Conservation (phyloP, 2,888 invertebrate genomes). For the Diarsia dahlii region DNA sequence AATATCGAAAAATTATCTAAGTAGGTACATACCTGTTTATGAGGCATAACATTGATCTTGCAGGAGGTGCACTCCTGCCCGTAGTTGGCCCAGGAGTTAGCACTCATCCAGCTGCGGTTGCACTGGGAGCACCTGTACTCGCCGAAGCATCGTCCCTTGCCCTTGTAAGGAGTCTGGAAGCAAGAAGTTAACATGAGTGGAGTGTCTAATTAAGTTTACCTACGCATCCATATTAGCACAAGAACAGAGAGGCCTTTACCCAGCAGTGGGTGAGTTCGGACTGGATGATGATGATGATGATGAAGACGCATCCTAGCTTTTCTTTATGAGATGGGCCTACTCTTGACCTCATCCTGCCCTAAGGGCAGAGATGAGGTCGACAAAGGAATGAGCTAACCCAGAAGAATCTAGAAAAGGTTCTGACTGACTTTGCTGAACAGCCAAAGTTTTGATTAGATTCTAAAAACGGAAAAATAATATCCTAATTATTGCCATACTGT, state of each 20-base stretch:
- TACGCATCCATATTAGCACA: no score
- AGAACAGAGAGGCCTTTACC: no score
- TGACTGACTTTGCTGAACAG: not conserved
- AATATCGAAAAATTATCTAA: not conserved
- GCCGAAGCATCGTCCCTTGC: constrained; percentile 96
- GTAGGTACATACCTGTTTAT: constrained; percentile 93
- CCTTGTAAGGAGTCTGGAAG: constrained; percentile 76
- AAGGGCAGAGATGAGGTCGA: not conserved
- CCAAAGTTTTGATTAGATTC: not conserved
- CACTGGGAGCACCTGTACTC: constrained; percentile 97
- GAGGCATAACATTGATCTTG: constrained; percentile 96
- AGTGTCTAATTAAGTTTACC: not conserved
- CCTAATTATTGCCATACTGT: no score
- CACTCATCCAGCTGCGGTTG: constrained; percentile 95
- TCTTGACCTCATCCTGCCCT: no score
- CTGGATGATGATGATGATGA: no score
- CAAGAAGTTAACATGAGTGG: not conserved
- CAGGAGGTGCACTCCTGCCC: constrained; percentile 97
- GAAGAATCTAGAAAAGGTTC: not conserved
- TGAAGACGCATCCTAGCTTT: no score
- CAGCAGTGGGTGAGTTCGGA: no score
- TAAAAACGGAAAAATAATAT: no score
- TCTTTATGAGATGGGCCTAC: no score
- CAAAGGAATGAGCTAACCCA: no score
- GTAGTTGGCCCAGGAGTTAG: constrained; percentile 69